Percentiles rank a stretch among this genome's conserved stretches.
These are phyloP conservation scores for Amblyteles armatorius DNA, from an alignment of 2,888 invertebrate species.

Conservation along the genomic window DNA sequence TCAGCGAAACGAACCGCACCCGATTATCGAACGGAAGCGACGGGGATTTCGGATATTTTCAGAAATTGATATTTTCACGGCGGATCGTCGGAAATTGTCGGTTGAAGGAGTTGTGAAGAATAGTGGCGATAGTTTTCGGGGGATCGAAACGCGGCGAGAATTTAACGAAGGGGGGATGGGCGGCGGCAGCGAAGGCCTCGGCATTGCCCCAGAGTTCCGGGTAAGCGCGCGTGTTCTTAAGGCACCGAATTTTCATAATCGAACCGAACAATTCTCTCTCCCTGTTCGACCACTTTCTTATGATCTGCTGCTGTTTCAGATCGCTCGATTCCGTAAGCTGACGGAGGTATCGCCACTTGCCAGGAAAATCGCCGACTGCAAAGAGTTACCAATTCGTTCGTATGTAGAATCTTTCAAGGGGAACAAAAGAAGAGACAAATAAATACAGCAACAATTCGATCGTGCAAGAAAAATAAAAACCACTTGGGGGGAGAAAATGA, in stretches of 20 bases:
- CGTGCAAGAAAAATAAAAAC: background rate
- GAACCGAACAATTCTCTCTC: conserved; percentile 73
- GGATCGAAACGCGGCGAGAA: conserved; percentile 25
- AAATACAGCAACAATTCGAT: background rate
- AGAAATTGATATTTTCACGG: conserved; percentile 47
- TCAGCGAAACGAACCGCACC: background rate
- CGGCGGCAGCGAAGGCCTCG: conserved; percentile 62
- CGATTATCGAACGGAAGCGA: background rate
- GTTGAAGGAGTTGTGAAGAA: conserved; percentile 56
- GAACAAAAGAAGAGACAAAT: conserved; percentile 20
- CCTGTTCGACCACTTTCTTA: conserved; percentile 81
- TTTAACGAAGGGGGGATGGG: conserved; percentile 58
- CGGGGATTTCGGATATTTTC: background rate
- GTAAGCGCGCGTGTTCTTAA: conserved; percentile 65
- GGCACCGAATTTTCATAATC: conserved; percentile 65
- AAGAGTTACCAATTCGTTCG: conserved; percentile 33
- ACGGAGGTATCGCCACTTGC: conserved; percentile 80
- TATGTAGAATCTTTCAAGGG: background rate
- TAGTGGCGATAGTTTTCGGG: conserved; percentile 37
- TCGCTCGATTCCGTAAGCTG: conserved; percentile 81
- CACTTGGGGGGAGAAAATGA: background rate
- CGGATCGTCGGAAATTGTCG: conserved; percentile 52
- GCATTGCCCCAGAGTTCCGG: conserved; percentile 63
- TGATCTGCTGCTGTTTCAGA: conserved; percentile 81
- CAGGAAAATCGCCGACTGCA: conserved; percentile 79